A percentile compares a stretch with the other conserved stretches of the same genome.
Conservation (phyloP, 2,888 invertebrate species). For the Idaea dimidiata region DNA sequence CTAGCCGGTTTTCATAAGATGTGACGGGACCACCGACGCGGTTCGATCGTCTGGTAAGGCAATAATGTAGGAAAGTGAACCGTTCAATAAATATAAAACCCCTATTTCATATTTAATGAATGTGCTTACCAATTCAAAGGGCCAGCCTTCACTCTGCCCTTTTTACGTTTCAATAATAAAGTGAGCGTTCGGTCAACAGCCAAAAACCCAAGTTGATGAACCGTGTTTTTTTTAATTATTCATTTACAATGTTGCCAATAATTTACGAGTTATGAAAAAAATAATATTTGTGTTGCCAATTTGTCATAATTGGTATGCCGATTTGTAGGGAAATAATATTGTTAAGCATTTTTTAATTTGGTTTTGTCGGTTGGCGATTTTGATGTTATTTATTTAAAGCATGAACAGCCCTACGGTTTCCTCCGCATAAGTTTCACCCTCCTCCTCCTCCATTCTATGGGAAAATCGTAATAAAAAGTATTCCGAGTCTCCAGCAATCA, state of each 20-base stretch:
- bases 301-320: neutral
- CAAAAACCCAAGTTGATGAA: neutral
- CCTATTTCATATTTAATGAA: neutral
- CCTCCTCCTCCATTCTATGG: too few relatives aligned
- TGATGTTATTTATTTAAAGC: neutral
- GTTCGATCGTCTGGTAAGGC: neutral
- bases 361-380: neutral
- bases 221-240: conserved; percentile 3
- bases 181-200: conserved; percentile 27
- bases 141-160: conserved; percentile 9
- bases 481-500: too few relatives aligned
- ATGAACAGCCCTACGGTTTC: too few relatives aligned
- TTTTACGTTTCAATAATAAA: conserved; percentile 31
- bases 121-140: neutral
- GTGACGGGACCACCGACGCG: too few relatives aligned
- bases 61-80: neutral
- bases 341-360: neutral
- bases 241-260: neutral
- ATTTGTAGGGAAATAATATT: neutral
- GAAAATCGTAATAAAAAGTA: too few relatives aligned
- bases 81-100: neutral
- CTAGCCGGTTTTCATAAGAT: too few relatives aligned
- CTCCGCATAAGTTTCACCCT: too few relatives aligned
- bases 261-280: neutral
- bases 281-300: neutral